Conservation (phyloP, 1,140 invertebrate species). For the Ctenoplectra terminalis region DNA sequence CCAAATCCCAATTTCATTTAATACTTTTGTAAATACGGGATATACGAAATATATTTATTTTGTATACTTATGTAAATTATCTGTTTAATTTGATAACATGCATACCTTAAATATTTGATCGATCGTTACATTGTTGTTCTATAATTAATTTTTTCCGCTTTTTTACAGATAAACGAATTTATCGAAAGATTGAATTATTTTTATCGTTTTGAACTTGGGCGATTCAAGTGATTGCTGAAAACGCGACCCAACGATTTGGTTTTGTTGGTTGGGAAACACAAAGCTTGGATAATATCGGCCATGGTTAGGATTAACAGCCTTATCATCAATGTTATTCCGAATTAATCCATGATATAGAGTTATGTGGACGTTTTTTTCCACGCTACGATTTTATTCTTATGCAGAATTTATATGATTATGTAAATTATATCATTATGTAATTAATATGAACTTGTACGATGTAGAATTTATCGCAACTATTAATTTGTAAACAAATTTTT, state of each 20-base stretch:
- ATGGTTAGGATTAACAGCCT: constrained; percentile 65
- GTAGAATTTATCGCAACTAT: too few relatives aligned
- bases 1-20: too few relatives aligned
- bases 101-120: not conserved
- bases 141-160: constrained; percentile 15
- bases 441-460: too few relatives aligned
- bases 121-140: not conserved
- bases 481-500: too few relatives aligned
- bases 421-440: too few relatives aligned
- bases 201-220: not conserved
- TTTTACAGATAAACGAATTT: not conserved
- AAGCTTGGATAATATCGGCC: constrained; percentile 57
- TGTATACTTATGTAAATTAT: not conserved
- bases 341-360: constrained; percentile 56
- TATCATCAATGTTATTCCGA: constrained; percentile 62
- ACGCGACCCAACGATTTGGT: constrained; percentile 47
- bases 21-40: too few relatives aligned
- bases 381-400: constrained; percentile 19
- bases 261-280: constrained; percentile 48
- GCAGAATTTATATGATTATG: constrained; percentile 6
- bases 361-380: constrained; percentile 27
- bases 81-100: not conserved
- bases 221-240: constrained; percentile 41
- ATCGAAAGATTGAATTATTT: constrained; percentile 35
- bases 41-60: not conserved